Conservation (phyloP, 2,797 vertebrate species). For the Dromococcyx pavoninus region DNA sequence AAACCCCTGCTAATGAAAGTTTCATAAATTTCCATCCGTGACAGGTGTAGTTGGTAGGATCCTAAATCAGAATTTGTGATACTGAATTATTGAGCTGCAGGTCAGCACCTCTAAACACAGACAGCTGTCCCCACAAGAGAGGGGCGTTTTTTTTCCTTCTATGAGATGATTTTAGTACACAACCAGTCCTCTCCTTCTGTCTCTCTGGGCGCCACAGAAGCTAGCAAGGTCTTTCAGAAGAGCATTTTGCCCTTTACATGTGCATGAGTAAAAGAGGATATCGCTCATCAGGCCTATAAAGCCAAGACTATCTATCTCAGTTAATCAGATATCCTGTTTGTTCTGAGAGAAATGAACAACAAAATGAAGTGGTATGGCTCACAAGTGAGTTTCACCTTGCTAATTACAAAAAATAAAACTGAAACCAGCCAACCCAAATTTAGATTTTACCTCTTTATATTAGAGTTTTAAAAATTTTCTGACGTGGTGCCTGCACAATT, state of each 20-base stretch:
- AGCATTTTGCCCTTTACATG: neutral
- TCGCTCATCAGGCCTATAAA: neutral
- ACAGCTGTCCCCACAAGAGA: neutral
- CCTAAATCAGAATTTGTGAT: too few species aligned
- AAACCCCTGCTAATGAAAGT: too few species aligned
- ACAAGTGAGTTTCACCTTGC: neutral
- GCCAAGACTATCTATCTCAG: neutral
- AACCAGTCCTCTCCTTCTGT: neutral
- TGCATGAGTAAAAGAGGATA: neutral
- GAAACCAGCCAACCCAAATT: neutral
- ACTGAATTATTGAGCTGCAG: neutral
- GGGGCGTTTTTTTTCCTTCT: neutral
- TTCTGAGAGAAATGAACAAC: neutral
- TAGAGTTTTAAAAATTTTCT: neutral
- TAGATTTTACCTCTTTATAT: neutral
- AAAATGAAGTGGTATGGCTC: neutral
- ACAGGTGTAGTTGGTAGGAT: too few species aligned
- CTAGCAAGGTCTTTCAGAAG: neutral
- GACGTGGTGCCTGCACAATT: neutral
- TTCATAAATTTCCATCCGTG: too few species aligned
- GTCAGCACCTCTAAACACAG: neutral
- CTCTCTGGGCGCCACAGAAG: neutral
- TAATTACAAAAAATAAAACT: neutral
- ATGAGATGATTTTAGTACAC: neutral
- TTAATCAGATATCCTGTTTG: conserved; percentile 15